Conservation (phyloP, 2,113 vertebrate genomes). For the Hydrochoerus hydrochaeris region DNA sequence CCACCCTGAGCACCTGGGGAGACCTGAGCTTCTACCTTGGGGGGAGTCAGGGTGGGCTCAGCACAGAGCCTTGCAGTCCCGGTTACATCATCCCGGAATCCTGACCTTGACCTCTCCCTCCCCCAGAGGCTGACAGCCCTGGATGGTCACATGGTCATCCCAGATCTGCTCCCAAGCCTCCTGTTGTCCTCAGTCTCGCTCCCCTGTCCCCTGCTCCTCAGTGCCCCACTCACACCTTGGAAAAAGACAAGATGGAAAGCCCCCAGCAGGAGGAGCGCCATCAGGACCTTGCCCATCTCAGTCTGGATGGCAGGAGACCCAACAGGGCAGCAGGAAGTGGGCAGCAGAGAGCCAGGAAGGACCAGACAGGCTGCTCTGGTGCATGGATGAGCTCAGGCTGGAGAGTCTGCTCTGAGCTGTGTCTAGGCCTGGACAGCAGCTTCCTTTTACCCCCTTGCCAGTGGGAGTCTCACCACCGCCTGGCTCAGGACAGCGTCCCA, state of each 20-base stretch:
- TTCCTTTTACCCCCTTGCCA: conserved; percentile 7
- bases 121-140: not conserved
- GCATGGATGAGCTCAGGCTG: not conserved
- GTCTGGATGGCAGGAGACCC: not conserved
- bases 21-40: not conserved
- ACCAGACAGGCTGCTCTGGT: not conserved
- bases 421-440: conserved; percentile 4
- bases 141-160: too few relatives aligned
- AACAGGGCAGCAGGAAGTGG: not conserved
- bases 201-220: not conserved
- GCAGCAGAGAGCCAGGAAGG: not conserved
- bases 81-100: not conserved
- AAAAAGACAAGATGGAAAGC: conserved; percentile 19
- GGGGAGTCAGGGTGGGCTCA: not conserved
- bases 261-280: conserved; percentile 43
- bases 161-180: fast-evolving
- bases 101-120: not conserved
- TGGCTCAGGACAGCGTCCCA: not conserved
- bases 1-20: not conserved
- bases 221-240: conserved; percentile 54
- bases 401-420: not conserved
- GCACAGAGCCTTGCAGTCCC: not conserved
- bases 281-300: conserved; percentile 33
- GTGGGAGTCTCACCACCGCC: not conserved
- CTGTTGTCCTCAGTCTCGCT: not conserved